Evolutionary conservation across 2,888 invertebrate species (phyloP), one percentile per base, ranked within the genome.

Genomic region (Linnaemya vulpina): DNA sequence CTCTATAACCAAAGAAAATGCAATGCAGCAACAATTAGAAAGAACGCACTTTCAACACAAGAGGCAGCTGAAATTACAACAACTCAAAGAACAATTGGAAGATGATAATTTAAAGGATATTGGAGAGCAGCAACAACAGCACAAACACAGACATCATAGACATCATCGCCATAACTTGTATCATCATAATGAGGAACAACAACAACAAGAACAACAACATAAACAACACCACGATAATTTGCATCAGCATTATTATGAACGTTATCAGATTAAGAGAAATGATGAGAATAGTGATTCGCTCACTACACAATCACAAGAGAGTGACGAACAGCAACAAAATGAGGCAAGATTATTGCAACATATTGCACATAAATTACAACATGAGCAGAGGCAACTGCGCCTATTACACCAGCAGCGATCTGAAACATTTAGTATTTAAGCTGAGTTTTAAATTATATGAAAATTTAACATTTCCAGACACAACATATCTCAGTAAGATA

Each of bases 401-500:
- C 68, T 83, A 13, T 77, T 86, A 53, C 83, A 86, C 51, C 82
- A 79, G 40, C 83, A 80, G 53, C 75, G 75, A 30, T 22, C 40
- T 38, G 49, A 58, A 77, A 77, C 74, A 74, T 79, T 71, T 75
- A 53, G 46, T 63, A 75, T 85, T 75, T 82, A 85, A 82, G 65
- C 46, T 20, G 10, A 60, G 51, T 43, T 76, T 75, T 43, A 62
- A 53, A 58, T 38, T 63, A 46, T 73, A 73, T 75, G n/a, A 65
- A 78, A 49, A n/a, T 30, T n/a, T 11, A 49, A 40, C 55, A 58
- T 78, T 73, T 75, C 76, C 79, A 80, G 46, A 71, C 71, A 82
- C 53, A 71, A 86, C 83, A 77, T 79, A 86, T 80, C 83, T 83
- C 74, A 84, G 84, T 80, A 84, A 84, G 80, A 79, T 83, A 84